These are phyloP conservation scores for Tenebrosternarchus preto DNA, from an alignment of 2,113 vertebrate species.

Conservation along the genomic window DNA sequence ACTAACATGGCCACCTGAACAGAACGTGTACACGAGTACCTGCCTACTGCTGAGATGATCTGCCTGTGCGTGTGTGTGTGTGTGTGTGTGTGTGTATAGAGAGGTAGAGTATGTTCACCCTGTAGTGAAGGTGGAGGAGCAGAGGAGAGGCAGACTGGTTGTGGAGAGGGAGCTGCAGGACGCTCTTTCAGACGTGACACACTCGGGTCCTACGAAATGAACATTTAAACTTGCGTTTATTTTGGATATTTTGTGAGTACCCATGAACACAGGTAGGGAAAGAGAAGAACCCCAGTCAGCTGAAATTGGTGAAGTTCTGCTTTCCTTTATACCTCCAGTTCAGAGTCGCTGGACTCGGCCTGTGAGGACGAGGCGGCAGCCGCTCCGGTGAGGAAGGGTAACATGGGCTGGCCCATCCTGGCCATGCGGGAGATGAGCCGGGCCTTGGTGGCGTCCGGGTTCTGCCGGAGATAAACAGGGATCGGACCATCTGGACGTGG, in stretches of 20 bases:
- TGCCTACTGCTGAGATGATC: neutral
- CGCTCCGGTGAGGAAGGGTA: conserved; percentile 83
- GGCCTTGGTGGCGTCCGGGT: conserved; percentile 89
- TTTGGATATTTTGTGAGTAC: no score
- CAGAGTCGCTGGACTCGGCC: conserved; percentile 90
- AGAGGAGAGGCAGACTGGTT: conserved; percentile 68
- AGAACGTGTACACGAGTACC: neutral
- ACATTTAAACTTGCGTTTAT: no score
- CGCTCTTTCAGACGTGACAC: conserved; percentile 65
- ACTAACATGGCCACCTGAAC: neutral
- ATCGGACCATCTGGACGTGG: neutral
- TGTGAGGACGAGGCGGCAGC: conserved; percentile 68
- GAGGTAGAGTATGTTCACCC: no score
- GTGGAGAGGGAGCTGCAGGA: conserved; percentile 62
- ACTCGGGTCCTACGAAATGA: conserved; percentile 83
- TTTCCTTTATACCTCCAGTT: conserved; percentile 81
- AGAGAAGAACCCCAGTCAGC: neutral
- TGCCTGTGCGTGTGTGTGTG: neutral
- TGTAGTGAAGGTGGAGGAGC: conserved; percentile 59
- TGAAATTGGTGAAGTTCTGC: neutral
- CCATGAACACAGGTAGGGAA: no score
- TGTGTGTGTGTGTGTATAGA: neutral
- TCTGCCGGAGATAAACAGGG: conserved; percentile 68
- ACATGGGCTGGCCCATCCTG: conserved; percentile 97
- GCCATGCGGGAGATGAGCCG: conserved; percentile 98